Base-by-base conservation (phyloP, 1,140 invertebrate species). In the Hesperophylax magnus region DNA sequence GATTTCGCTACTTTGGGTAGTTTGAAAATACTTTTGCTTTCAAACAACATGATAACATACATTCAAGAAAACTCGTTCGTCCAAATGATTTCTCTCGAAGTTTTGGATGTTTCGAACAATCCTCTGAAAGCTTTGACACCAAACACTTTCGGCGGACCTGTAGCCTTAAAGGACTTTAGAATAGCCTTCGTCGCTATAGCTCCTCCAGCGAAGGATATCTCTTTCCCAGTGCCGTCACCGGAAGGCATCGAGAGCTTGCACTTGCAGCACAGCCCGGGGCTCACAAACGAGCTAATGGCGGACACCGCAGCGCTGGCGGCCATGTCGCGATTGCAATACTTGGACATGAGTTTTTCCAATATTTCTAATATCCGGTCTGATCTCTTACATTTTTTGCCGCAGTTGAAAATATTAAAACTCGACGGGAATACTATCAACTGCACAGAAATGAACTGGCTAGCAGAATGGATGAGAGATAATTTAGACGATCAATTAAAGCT, bases 61-160 rank as follows among this genome's bases (percentile, higher is more conserved):
- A 92, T 95, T 76, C 91, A 93, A 85, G 92, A 93, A 54, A 93
- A 92, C 34, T 91, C 92, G 4, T 93, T 96, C 86, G 91, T 91
- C 81, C 92, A 94, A 86, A 86, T 96, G 77, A 85, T 90, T 8
- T 89, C 90, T 14, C 89, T 97, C 9, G 91, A 92, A 84, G 92
- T 92, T 76, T 90, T 97, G 67, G 95, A 96, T 89, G 86, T 97
- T 84, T 96, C 95, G 6, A 91, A 93, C 85, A 96, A 96, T 89
- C 94, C 94, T 8, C 89, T 96, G 80, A 92, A 92, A 86, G 87
- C 89, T 76, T 88, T 96, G 58, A 90, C 92, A 2, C 91, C 92
- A 27, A 93, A 93, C 85, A 92, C 93, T 20, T 92, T 97, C 72
- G 90, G 91, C 76, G 93, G 94, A 4, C 92, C 94, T 31, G 86